Conservation (phyloP, 2,888 invertebrate species). For the Acanthosepion pharaonis region DNA sequence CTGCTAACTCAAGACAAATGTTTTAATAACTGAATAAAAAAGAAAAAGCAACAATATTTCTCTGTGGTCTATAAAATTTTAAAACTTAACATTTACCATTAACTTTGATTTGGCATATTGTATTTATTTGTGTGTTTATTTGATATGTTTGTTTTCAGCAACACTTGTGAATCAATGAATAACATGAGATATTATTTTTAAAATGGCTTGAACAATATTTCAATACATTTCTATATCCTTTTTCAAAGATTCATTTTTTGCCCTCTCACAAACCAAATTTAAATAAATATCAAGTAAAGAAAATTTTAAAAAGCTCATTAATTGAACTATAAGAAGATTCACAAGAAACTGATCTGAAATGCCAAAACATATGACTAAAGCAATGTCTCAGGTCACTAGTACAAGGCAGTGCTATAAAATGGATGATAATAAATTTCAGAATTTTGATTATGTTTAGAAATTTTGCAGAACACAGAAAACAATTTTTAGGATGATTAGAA, state of each 20-base stretch:
- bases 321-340: not conserved
- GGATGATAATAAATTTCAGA: not conserved
- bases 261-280: not conserved
- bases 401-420: not conserved
- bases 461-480: too few relatives aligned
- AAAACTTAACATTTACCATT: not conserved
- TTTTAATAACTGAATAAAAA: not conserved
- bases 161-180: not conserved
- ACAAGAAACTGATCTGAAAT: not conserved
- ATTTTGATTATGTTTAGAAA: too few relatives aligned
- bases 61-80: not conserved
- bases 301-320: not conserved
- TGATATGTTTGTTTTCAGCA: not conserved
- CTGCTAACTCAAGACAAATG: not conserved
- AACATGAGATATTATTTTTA: not conserved
- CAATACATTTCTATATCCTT: not conserved
- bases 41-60: not conserved
- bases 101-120: not conserved
- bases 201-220: not conserved
- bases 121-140: not conserved
- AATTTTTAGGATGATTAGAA: too few relatives aligned
- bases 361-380: not conserved
- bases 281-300: not conserved
- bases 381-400: too few relatives aligned
- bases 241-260: not conserved